Evolutionary conservation across 2,888 invertebrate species (phyloP).

Genomic region (Parnassius glacialis): DNA sequence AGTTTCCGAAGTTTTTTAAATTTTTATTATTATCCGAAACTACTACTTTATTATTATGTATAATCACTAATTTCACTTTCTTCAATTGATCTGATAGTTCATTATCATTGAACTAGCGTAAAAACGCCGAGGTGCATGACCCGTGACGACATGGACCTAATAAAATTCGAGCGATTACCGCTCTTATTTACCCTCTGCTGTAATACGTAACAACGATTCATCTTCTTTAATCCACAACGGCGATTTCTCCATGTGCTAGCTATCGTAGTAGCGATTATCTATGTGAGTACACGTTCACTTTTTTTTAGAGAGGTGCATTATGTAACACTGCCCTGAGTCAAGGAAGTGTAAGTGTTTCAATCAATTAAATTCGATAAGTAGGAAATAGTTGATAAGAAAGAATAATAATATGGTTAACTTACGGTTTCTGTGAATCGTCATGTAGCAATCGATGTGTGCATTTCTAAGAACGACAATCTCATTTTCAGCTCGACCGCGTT

Average conservation of each 20-base stretch:
- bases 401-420: too few species aligned
- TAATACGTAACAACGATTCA: constrained; percentile 36
- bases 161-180: constrained; percentile 4
- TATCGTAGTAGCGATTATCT: constrained; percentile 58
- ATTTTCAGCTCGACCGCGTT: too few species aligned
- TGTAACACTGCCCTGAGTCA: constrained; percentile 2
- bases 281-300: constrained; percentile 60
- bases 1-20: too few species aligned
- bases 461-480: too few species aligned
- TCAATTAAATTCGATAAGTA: too few species aligned
- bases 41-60: too few species aligned
- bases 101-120: constrained; percentile 48
- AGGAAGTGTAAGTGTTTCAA: too few species aligned
- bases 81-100: constrained; percentile 33
- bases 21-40: too few species aligned
- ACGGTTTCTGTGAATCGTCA: too few species aligned
- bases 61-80: too few species aligned
- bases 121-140: constrained; percentile 32
- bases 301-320: constrained; percentile 13
- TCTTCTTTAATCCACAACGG: constrained; percentile 41
- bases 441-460: too few species aligned
- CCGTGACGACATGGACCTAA: constrained; percentile 11
- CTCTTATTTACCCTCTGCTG: constrained; percentile 15
- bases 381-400: too few species aligned
- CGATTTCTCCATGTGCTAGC: constrained; percentile 47